phyloP scores from a whole-genome alignment of 2,797 vertebrate genomes.

The Falco concolor region DNA sequence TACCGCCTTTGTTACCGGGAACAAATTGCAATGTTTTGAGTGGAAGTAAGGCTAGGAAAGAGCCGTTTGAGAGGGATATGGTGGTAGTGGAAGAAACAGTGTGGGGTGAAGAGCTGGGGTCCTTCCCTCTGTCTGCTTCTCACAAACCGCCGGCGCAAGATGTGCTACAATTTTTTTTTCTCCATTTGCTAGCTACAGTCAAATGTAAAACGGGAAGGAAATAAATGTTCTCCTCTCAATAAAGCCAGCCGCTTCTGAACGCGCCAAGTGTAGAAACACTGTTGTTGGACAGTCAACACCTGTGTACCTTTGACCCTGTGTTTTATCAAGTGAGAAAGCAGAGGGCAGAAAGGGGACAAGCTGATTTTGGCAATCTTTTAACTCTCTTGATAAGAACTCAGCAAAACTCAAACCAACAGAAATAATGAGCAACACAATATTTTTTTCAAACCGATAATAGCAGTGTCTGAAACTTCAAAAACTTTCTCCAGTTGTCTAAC shows the following conservation, averaged over 20 bases:
- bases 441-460: background rate
- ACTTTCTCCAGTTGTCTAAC: background rate
- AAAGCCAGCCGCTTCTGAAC: background rate
- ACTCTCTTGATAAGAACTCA: background rate
- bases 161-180: rapidly evolving
- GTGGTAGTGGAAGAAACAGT: background rate
- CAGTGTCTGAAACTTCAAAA: background rate
- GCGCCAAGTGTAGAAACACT: background rate
- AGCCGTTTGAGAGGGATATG: background rate
- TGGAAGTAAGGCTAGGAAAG: background rate
- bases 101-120: rapidly evolving
- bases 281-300: background rate
- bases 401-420: background rate
- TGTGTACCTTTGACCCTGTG: background rate
- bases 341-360: background rate
- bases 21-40: background rate
- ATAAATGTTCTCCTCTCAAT: background rate
- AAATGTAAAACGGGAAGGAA: background rate
- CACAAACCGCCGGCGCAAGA: rapidly evolving
- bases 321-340: background rate
- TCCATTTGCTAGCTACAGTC: background rate
- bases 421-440: rapidly evolving
- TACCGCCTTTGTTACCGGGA: rapidly evolving
- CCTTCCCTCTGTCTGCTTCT: rapidly evolving
- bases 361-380: background rate